Percentiles rank a stretch among this genome's conserved stretches.
phyloP scores from a whole-genome alignment of 2,113 vertebrate species.

The Albula goreensis region DNA sequence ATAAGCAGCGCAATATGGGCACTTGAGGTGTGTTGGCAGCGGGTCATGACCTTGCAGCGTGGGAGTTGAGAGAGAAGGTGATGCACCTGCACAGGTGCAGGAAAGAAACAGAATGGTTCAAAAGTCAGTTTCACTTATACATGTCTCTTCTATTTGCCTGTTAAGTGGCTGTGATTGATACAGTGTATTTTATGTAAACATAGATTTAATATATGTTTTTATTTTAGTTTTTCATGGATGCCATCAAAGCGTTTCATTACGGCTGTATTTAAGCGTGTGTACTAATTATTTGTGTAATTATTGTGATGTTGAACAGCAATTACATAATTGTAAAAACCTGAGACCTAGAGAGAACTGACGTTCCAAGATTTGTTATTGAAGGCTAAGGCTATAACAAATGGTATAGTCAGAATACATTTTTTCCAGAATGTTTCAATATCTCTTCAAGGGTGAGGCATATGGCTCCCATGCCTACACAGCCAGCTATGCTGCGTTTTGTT shows the following conservation, averaged over 20 bases:
- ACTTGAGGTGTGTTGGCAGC: slow-evolving; percentile 49
- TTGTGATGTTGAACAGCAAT: no score
- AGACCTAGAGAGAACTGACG: no score
- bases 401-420: not conserved
- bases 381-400: not conserved
- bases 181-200: not conserved
- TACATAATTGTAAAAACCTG: no score
- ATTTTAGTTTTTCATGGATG: no score
- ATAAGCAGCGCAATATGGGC: slow-evolving; percentile 55
- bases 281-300: no score
- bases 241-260: no score
- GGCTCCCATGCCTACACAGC: slow-evolving; percentile 22
- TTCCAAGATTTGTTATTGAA: not conserved
- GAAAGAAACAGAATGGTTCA: slow-evolving; percentile 19
- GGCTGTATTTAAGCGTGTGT: no score
- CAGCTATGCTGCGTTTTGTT: slow-evolving; percentile 17
- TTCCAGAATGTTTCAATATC: not conserved
- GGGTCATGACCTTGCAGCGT: slow-evolving; percentile 52
- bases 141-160: not conserved
- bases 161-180: not conserved
- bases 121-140: slow-evolving; percentile 1
- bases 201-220: no score
- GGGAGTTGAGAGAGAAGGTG: slow-evolving; percentile 14
- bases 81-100: slow-evolving; percentile 41
- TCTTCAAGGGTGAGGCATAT: slow-evolving; percentile 1